Evolutionary conservation across 37 sponge, comb jelly and placozoan species (phyloP).

Genomic region (Mnemiopsis leidyi): DNA sequence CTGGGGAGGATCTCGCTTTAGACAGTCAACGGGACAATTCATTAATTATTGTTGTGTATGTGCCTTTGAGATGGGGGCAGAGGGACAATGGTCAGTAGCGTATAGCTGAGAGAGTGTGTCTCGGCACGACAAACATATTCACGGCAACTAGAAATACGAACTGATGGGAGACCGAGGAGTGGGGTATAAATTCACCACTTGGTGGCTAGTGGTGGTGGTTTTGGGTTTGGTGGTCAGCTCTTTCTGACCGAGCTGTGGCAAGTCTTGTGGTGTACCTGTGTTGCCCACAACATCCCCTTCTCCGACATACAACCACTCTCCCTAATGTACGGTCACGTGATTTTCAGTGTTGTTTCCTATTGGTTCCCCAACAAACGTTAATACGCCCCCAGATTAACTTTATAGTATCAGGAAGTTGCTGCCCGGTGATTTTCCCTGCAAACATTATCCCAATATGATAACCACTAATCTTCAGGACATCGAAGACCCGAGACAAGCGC

Average conservation of each 20-base stretch:
- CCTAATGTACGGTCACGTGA: too few species aligned
- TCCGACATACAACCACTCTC: neutral
- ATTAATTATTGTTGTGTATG: neutral
- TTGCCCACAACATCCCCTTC: neutral
- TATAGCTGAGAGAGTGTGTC: too few species aligned
- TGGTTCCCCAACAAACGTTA: neutral
- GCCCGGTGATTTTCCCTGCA: neutral
- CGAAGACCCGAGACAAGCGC: constrained; percentile 26
- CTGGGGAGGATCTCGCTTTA: neutral
- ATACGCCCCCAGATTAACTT: neutral
- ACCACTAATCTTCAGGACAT: neutral
- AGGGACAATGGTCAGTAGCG: too few species aligned
- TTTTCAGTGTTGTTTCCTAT: neutral
- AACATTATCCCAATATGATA: neutral
- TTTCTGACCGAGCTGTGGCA: neutral
- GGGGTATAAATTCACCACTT: too few species aligned
- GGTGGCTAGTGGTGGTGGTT: neutral
- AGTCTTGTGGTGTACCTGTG: neutral
- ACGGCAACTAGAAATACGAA: neutral
- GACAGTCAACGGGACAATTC: neutral
- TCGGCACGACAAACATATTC: neutral
- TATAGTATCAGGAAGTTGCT: neutral
- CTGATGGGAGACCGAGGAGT: neutral
- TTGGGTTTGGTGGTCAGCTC: neutral
- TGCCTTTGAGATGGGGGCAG: neutral